A percentile compares a stretch with the other conserved stretches of the same genome.
These are phyloP conservation scores for Falco punctatus DNA, from an alignment of 2,113 vertebrate species.

Conservation along the genomic window DNA sequence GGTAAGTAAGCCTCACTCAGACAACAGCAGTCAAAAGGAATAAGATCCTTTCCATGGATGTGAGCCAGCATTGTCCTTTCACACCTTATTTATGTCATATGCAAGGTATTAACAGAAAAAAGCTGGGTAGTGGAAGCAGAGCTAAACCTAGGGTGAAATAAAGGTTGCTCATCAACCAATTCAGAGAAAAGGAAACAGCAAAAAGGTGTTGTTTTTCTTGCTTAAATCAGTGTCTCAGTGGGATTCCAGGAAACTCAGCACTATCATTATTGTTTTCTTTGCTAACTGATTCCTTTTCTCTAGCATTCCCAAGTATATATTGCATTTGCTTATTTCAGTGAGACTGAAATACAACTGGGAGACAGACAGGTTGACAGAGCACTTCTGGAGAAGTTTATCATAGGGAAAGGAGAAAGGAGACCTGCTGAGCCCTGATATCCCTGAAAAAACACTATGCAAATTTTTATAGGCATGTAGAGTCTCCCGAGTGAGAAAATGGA, in stretches of 20 bases:
- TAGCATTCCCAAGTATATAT: not conserved
- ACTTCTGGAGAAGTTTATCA: not conserved
- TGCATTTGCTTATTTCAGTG: constrained; percentile 3
- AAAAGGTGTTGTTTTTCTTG: constrained; percentile 9
- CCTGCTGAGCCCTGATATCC: not conserved
- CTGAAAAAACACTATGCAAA: not conserved
- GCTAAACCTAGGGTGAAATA: not conserved
- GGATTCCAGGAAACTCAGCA: not conserved
- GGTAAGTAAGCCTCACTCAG: not conserved
- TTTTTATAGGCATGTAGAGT: not conserved
- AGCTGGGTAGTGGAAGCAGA: not conserved
- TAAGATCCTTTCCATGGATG: not conserved
- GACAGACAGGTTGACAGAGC: not conserved
- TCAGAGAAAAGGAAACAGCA: not conserved
- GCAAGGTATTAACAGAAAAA: not conserved
- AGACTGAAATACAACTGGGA: not conserved
- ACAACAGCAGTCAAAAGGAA: not conserved
- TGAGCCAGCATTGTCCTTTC: constrained; percentile 2
- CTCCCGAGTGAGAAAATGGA: not conserved
- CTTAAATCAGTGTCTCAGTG: constrained; percentile 15
- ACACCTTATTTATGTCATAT: not conserved
- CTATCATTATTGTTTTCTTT: not conserved
- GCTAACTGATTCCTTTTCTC: not conserved
- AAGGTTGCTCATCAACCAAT: not conserved
- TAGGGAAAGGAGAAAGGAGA: not conserved